Base-by-base conservation (phyloP, 2,797 vertebrate genomes). In the Aratinga solstitialis region DNA sequence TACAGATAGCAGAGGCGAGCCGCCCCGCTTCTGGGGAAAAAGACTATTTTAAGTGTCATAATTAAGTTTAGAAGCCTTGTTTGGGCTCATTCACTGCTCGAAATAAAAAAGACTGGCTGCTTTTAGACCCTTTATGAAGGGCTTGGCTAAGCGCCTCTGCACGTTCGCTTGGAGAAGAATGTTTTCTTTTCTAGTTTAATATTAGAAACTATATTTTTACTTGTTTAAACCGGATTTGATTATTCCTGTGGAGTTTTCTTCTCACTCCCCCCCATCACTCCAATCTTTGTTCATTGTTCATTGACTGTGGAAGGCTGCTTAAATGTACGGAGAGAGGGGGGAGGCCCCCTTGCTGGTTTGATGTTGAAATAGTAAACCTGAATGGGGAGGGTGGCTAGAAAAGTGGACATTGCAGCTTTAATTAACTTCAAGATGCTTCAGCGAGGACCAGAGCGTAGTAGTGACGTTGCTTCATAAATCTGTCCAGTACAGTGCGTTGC, bases 361-460 rank as follows among this genome's bases (percentile, higher is more conserved):
- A 95, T 95, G 96, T 93, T 96, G 97, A 97, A 97, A 96, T 90
- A 95, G 97, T 97, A 97, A 97, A 96, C 96, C 95, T 96, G 97
- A 97, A 96, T 97, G 95, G 93, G 93, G 93, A 98, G 97, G 97
- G 97, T 97, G 96, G 93, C 92, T 94, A 89, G 94, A 94, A 98
- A 98, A 98, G 97, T 98, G 98, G 98, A 98, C 98, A 97, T 98
- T 98, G 97, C 98, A 99, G 98, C 98, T 99, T 99, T 99, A 99
- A 99, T 99, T 98, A 99, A 98, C 98, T 99, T 99, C 98, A 98
- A 98, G 98, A 98, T 98, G 98, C 98, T 98, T 98, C 97, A 97
- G 98, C 97, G 98, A 98, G 98, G 98, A 98, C 97, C 98, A 98
- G 98, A 98, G 98, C 98, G 98, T 98, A 97, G 98, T 98, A 97